phyloP scores from a whole-genome alignment of 2,797 vertebrate species.

The Orestias chungarensis region DNA sequence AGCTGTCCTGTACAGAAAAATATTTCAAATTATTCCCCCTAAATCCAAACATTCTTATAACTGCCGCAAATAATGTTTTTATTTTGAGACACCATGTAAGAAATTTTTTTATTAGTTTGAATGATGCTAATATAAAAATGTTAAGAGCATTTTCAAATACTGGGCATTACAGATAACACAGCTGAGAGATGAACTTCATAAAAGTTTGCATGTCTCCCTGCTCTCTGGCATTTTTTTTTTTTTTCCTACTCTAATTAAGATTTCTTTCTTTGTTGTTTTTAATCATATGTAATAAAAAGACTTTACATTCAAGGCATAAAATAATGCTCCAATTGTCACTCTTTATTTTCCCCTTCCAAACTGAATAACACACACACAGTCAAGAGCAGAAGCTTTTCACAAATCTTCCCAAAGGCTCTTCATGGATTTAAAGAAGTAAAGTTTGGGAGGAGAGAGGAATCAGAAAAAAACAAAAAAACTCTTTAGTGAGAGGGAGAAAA shows the following conservation, averaged over 20 bases:
- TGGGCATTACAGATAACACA: neutral
- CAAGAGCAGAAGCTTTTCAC: slow-evolving; percentile 40
- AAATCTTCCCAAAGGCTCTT: slow-evolving; percentile 36
- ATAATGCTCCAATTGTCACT: slow-evolving; percentile 8
- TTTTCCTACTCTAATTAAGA: neutral
- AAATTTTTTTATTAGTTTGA: neutral
- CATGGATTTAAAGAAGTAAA: slow-evolving; percentile 3
- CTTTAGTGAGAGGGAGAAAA: slow-evolving; percentile 23
- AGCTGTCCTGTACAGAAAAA: neutral
- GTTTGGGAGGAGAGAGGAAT: slow-evolving; percentile 10
- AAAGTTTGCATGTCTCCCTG: neutral
- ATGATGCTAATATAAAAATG: neutral
- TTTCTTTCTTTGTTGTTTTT: neutral
- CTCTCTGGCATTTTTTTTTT: neutral
- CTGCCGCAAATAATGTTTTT: no score
- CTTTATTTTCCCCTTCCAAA: slow-evolving; percentile 11
- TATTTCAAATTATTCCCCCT: no score
- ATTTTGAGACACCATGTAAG: neutral
- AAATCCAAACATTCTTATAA: neutral
- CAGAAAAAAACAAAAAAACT: slow-evolving; percentile 13
- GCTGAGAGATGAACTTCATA: neutral
- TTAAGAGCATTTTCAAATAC: neutral
- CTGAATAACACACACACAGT: slow-evolving; percentile 30
- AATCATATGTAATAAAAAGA: neutral
- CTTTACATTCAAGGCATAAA: neutral